Base-by-base conservation (phyloP, 2,888 invertebrate species). In the Choreutis nemorana region DNA sequence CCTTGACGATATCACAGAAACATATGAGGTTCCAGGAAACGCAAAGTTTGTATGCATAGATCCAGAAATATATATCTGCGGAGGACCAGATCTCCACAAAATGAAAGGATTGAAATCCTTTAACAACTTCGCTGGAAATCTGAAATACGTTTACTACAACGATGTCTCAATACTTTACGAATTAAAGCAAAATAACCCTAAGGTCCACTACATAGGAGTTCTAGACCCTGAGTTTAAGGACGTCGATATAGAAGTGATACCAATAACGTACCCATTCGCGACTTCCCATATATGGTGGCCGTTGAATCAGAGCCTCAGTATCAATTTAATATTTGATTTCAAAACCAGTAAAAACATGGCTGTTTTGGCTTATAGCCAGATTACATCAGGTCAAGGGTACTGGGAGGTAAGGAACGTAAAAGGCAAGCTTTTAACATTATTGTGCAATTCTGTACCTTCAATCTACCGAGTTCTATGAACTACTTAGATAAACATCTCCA, bases 61-160 rank as follows among this genome's bases (percentile, higher is more conserved):
- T 77, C 95, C 96, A 18, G 93, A 94, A 67, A 92, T 96, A 42
- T 95, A 94, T 60, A 90, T 96, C 41, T 92, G 93, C 26, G 92
- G 92, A 9, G 94, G 94, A 2, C 91, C 93, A 2, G 91, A 91
- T 56, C 63, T 91, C 35, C 81, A 89, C 51, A 91, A 91, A 65
- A 91, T 90, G 75, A 87, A 86, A 61, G 91, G 94, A 27, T 72
- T 91, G 42, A 85, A 85, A 50, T 94, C 87, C 33, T 84, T 87
- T 45, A 91, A 92, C 61, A 92, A 91, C 67, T 94, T 93, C 57
- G 90, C 90, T 43, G 93, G 97, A 13, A 91, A 91, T 44, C 62
- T 97, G 20, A 93, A 94, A 56, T 94, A 94, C 59, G 92, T 95
- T 26, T 96, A 92, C 61, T 94, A 93, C 67, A 95, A 96, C 61